Evolutionary conservation across 2,888 invertebrate genomes (phyloP).

Genomic region (Phengaris alcon): DNA sequence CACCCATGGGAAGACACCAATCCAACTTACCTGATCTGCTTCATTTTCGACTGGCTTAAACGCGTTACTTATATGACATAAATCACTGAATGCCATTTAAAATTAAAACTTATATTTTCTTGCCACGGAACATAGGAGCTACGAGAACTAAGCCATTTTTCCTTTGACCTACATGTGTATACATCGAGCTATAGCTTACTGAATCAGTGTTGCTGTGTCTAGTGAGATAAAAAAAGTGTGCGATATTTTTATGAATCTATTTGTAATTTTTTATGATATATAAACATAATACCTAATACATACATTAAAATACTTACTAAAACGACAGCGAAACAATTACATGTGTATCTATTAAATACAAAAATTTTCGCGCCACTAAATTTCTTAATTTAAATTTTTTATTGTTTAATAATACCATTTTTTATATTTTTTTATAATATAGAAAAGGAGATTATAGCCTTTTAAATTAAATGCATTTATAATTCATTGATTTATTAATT

Average conservation of each 20-base stretch:
- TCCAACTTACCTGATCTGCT: constrained; percentile 71
- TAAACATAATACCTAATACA: neutral
- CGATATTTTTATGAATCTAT: neutral
- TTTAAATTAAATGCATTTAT: too few species aligned
- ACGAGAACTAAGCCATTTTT: constrained; percentile 77
- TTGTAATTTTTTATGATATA: too few species aligned
- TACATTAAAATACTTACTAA: neutral
- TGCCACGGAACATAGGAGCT: constrained; percentile 76
- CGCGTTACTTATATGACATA: constrained; percentile 76
- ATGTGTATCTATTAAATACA: neutral
- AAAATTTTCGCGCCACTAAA: constrained; percentile 5
- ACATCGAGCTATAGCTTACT: constrained; percentile 66
- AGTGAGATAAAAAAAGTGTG: constrained; percentile 37
- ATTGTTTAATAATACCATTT: neutral
- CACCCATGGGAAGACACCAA: constrained; percentile 62
- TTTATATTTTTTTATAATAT: neutral
- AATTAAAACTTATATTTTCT: constrained; percentile 71
- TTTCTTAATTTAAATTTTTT: neutral
- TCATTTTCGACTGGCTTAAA: constrained; percentile 77
- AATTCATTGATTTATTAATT: too few species aligned
- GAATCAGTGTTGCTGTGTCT: constrained; percentile 64
- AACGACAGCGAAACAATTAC: neutral
- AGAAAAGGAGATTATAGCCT: too few species aligned
- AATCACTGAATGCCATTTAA: constrained; percentile 80
- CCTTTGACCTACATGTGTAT: constrained; percentile 79